Base-by-base conservation (phyloP, 2,888 invertebrate species). In the Acanthosepion lycidas region DNA sequence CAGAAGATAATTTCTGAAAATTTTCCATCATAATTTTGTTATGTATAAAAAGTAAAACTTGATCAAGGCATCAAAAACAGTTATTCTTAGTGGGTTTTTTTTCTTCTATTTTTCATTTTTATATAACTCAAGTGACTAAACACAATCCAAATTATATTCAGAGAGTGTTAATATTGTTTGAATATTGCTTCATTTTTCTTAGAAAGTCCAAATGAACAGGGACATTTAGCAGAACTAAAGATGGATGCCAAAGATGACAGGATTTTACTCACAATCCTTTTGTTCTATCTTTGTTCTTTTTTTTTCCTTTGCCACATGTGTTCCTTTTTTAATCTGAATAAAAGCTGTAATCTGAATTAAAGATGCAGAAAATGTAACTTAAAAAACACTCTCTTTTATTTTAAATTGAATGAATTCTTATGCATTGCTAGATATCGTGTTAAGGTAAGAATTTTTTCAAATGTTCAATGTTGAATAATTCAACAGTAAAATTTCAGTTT, bases 391-490 rank as follows among this genome's bases (percentile, higher is more conserved):
- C 20, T 78, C 33, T 8, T n/a, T 78, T 78, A 78, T 78, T 78
- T 78, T 78, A 33, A 78, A 33, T 78, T 78, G 78, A 78, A 78
- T 78, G 33, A 78, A 78, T 78, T 51, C 28, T 49, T 93, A 3
- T 92, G 92, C 42, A 92, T 92, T 23, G 92, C 0, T 92, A 49
- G 42, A 92, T 20, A 9, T 93, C 6, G n/a, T 93, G 42, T 51
- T 53, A 93, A 93, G 53, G n/a, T 48, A 93, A 93, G 48, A 93
- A 93, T 93, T 51, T 42, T 49, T 53, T 42, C 28, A 51, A 93
- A 49, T 93, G 42, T 53, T 93, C 28, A 93, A 53, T 48, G n/a
- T 93, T 49, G 93, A 28, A 93, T 51, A 49, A 49, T 51, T 42
- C 53, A 28, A 12, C 49, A 42, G 49, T 12, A 48, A 93, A n/a